Evolutionary conservation across 2,888 invertebrate species (phyloP).

Genomic region (Papilio demoleus): DNA sequence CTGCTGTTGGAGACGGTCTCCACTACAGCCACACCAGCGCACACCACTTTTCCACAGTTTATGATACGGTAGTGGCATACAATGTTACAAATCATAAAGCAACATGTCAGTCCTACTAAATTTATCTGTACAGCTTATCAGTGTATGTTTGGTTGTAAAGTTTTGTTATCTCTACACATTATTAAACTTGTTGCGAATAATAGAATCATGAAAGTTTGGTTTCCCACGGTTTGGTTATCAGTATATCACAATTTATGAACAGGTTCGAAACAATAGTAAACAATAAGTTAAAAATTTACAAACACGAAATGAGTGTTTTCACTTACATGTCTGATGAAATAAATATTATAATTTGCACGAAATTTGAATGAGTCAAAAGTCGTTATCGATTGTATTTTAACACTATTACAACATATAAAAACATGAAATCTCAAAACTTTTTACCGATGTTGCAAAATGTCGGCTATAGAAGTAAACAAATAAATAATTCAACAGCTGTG

Average conservation of each 20-base stretch:
- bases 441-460: neutral
- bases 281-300: neutral
- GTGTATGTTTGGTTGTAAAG: conserved; percentile 21
- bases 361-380: no score
- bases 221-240: conserved; percentile 34
- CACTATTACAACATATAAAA: neutral
- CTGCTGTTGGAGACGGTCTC: neutral
- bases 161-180: conserved; percentile 22
- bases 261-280: conserved; percentile 48
- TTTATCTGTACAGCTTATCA: conserved; percentile 28
- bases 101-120: conserved; percentile 7
- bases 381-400: no score
- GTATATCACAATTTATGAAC: conserved; percentile 30
- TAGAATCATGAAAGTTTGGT: conserved; percentile 21
- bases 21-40: neutral
- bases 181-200: conserved; percentile 11
- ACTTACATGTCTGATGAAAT: no score
- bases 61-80: neutral
- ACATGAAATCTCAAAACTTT: neutral
- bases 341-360: no score
- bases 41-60: neutral
- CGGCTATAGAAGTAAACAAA: neutral
- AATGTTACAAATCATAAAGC: neutral
- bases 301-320: neutral
- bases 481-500: conserved; percentile 21